Base-by-base conservation (phyloP, 2,888 invertebrate genomes). In the Mimachlamys varia region DNA sequence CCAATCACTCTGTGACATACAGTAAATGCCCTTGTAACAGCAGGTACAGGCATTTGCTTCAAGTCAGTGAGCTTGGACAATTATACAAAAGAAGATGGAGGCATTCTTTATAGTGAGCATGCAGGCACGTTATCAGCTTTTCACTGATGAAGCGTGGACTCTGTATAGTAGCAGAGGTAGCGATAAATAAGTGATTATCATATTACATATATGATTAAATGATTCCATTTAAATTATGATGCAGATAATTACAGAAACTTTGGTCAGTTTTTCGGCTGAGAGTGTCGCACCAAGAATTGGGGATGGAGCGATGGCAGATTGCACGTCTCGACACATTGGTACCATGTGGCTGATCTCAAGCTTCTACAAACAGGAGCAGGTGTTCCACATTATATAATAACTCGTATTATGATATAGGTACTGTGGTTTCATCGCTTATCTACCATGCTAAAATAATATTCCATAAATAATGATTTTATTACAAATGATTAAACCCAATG, bases 331-430 rank as follows among this genome's bases (percentile, higher is more conserved):
- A 76, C 76, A 76, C 76, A 76, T 76, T 10, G 76, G 76, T 33
- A 76, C 76, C 76, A 76, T 76, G 76, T 76, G 76, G 33, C 15
- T 76, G 76, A 76, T 76, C 76, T 76, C 76, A 22, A 76, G 7
- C 76, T 33, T 76, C 76, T 76, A 33, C 33, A 76, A 76, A 76
- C 76, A 76, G 76, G 76, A 76, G 33, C 3, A 33, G 76, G 27
- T 1, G 27, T 22, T 27, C 27, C 33, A 27, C 76, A 76, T 17
- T 0, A 12, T 15, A 76, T 3, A 62, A 22, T 19, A 19, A 1
- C 17, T 5, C 15, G 19, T 19, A 2, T 1, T 19, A 17, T 2
- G 15, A 19, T 53, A 13, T 17, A 53, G 17, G 1, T 53, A 53
- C 53, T 53, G 53, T 53, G 53, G 12, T 17, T 53, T 53, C 3